phyloP scores from a whole-genome alignment of 2,113 vertebrate genomes.

The Xerus inauris region DNA sequence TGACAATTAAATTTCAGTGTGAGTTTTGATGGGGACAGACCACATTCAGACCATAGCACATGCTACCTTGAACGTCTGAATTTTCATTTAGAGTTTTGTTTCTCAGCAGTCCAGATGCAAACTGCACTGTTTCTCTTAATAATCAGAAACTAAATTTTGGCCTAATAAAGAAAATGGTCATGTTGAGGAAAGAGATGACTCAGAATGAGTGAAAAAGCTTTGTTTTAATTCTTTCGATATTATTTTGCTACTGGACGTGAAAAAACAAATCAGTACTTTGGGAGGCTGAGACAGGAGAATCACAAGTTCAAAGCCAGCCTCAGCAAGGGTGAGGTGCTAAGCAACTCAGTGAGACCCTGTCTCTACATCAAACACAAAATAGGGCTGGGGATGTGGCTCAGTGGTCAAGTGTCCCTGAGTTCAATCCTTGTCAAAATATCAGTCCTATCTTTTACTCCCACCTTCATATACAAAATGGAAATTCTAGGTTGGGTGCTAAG shows the following conservation, averaged over 20 bases:
- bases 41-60: background rate
- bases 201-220: background rate
- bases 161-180: background rate
- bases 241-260: background rate
- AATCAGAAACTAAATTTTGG: background rate
- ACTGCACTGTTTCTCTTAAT: background rate
- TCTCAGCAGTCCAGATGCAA: background rate
- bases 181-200: background rate
- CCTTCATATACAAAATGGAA: background rate
- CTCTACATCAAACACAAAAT: too few relatives aligned
- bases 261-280: too few relatives aligned
- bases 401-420: too few relatives aligned
- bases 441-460: background rate
- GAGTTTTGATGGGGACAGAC: background rate
- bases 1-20: background rate
- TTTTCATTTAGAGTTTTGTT: background rate
- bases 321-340: too few relatives aligned
- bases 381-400: too few relatives aligned
- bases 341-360: too few relatives aligned
- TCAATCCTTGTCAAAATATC: too few relatives aligned
- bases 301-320: too few relatives aligned
- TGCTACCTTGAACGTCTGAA: background rate
- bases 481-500: background rate
- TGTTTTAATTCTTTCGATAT: background rate
- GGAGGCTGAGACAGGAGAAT: too few relatives aligned